Base-by-base conservation (phyloP, 2,888 invertebrate species). In the Tenthredo notha region DNA sequence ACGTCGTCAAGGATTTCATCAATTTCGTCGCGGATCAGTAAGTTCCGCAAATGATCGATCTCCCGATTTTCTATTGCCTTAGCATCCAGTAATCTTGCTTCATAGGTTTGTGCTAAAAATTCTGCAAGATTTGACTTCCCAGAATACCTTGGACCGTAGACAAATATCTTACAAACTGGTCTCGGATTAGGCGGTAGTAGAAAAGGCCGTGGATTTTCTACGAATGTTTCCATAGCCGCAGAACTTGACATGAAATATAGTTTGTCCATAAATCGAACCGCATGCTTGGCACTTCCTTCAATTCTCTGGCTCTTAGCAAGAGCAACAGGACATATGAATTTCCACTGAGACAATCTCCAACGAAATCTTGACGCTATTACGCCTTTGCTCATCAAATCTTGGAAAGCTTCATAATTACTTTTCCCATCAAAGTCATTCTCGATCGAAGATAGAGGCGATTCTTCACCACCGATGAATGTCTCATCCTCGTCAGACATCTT, bases 271-370 rank as follows among this genome's bases (percentile, higher is more conserved):
- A 96, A 96, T 54, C 94, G 93, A 0, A 96, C 95, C 0, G 95
- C 95, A 88, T 94, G 94, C 90, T 95, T 94, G 0, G 95, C 92
- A 80, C 93, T 92, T 29, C 96, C 96, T 47, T 92, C 89, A 18
- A 93, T 89, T 74, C 94, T 93, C 84, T 91, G 92, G n/a, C 96
- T 95, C 86, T 94, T 93, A 87, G 94, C 94, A 88, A 96, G 93
- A 87, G 95, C 95, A 3, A 96, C 95, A 6, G 96, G 96, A 90
- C 96, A 96, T 88, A 94, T 93, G 82, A 94, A 94, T 61, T 92
- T 94, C 96, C 96, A 96, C 74, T 94, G 93, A 4, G 96, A 96
- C 87, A 95, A 90, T 74, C 90, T 90, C 94, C 94, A 95, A 86
- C 92, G 92, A 87, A 93, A 94, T 86, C 89, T 88, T 0, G 90